Conservation (phyloP, 1,140 invertebrate species). For the Microvelia longipes region DNA sequence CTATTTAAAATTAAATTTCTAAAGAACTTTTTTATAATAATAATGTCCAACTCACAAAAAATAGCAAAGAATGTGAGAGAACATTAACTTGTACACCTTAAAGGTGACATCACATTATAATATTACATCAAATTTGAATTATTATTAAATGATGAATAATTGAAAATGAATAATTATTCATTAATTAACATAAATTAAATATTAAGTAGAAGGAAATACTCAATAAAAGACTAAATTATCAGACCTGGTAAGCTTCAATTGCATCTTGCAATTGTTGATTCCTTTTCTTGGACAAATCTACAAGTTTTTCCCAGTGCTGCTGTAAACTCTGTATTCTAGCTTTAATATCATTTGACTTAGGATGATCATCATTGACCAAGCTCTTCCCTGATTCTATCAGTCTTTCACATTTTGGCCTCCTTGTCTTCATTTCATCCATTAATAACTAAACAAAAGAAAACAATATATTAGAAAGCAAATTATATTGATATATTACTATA, state of each 20-base stretch:
- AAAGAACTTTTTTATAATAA: too few species aligned
- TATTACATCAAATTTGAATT: too few species aligned
- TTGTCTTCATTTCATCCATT: conserved; percentile 78
- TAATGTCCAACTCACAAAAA: too few species aligned
- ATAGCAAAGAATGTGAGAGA: too few species aligned
- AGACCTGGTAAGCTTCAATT: conserved; percentile 80
- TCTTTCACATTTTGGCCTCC: conserved; percentile 62
- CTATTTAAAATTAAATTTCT: too few species aligned
- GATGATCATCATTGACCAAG: conserved; percentile 59
- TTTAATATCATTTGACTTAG: conserved; percentile 57
- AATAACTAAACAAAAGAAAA: conserved; percentile 35
- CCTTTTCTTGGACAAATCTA: conserved; percentile 64
- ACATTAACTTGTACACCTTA: too few species aligned
- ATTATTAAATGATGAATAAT: too few species aligned
- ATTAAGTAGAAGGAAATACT: too few species aligned
- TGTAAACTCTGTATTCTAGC: conserved; percentile 63
- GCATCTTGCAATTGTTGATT: conserved; percentile 83
- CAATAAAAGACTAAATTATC: too few species aligned
- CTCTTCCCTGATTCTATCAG: conserved; percentile 54
- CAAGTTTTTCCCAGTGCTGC: conserved; percentile 70
- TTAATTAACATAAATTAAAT: too few species aligned
- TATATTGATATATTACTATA: background rate
- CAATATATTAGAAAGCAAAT: background rate
- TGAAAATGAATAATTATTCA: too few species aligned
- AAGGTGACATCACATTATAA: too few species aligned